A percentile compares a stretch with the other conserved stretches of the same genome.
phyloP scores from a whole-genome alignment of 2,797 vertebrate genomes.

The Pangasius larnaudii region DNA sequence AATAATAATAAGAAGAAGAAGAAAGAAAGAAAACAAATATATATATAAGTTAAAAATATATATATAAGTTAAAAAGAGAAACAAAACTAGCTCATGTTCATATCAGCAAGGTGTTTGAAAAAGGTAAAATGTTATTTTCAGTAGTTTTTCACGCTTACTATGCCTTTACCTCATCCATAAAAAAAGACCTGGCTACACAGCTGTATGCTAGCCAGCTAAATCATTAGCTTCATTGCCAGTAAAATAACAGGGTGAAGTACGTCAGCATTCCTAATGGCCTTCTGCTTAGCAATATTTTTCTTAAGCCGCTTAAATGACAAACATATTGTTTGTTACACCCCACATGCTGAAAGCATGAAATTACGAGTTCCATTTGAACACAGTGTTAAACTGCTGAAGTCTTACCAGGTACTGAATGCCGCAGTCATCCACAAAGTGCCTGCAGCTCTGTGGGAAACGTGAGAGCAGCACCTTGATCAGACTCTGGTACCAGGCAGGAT shows the following conservation, averaged over 20 bases:
- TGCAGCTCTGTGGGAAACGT: slow-evolving; percentile 96
- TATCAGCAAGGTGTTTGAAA: background rate
- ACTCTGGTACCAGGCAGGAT: slow-evolving; percentile 96
- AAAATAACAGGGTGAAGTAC: slow-evolving; percentile 1
- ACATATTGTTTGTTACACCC: background rate
- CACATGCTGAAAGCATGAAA: background rate
- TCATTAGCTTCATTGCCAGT: background rate
- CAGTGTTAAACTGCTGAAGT: background rate
- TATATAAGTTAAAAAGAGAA: background rate
- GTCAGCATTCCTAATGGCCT: background rate
- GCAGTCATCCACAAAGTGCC: slow-evolving; percentile 90
- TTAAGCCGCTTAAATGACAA: background rate
- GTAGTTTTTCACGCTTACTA: background rate
- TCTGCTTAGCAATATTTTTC: background rate
- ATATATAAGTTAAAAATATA: background rate
- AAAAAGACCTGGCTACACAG: background rate
- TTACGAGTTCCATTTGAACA: background rate
- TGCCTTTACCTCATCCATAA: background rate
- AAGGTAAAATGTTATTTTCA: background rate
- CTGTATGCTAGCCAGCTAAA: background rate
- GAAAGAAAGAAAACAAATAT: background rate
- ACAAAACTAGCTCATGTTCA: background rate
- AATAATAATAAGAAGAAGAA: background rate
- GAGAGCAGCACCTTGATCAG: slow-evolving; percentile 93
- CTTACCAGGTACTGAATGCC: slow-evolving; percentile 95